A percentile compares a stretch with the other conserved stretches of the same genome.
Evolutionary conservation across 92 coral and sea anemone genomes (phyloP).

Genomic region (Umimayanthus kanabou): DNA sequence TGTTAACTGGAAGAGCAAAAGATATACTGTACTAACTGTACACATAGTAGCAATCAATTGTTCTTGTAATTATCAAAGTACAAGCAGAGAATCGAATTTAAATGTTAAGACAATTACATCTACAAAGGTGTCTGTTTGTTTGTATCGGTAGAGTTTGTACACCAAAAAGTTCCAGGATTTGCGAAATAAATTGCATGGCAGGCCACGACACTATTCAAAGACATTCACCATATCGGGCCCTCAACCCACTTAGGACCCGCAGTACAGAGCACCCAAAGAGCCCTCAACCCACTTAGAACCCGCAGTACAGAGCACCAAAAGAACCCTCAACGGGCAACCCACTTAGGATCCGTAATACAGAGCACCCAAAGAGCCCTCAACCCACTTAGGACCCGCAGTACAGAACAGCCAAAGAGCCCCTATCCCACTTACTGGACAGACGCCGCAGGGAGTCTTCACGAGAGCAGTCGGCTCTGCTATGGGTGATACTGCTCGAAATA

Average conservation of each 20-base stretch:
- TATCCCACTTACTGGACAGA: constrained; percentile 82
- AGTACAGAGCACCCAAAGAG: not conserved
- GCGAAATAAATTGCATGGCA: no score
- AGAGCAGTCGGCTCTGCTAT: constrained; percentile 81
- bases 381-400: not conserved
- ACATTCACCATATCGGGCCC: no score
- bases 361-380: not conserved
- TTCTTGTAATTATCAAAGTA: no score
- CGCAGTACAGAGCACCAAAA: not conserved
- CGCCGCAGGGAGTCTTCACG: constrained; percentile 93
- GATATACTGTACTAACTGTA: no score
- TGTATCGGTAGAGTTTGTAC: no score
- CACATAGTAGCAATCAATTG: no score
- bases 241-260: not conserved
- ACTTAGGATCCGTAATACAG: constrained; percentile 49
- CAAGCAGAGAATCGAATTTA: no score
- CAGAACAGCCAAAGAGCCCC: not conserved
- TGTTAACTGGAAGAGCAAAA: no score
- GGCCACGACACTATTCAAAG: no score
- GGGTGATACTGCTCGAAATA: constrained; percentile 80
- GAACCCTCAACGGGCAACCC: not conserved
- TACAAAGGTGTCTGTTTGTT: no score
- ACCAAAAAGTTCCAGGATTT: no score
- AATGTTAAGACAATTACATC: no score
- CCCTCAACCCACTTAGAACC: constrained; percentile 45